Conservation (phyloP, 1,140 invertebrate species). For the Teleopsis dalmanni region DNA sequence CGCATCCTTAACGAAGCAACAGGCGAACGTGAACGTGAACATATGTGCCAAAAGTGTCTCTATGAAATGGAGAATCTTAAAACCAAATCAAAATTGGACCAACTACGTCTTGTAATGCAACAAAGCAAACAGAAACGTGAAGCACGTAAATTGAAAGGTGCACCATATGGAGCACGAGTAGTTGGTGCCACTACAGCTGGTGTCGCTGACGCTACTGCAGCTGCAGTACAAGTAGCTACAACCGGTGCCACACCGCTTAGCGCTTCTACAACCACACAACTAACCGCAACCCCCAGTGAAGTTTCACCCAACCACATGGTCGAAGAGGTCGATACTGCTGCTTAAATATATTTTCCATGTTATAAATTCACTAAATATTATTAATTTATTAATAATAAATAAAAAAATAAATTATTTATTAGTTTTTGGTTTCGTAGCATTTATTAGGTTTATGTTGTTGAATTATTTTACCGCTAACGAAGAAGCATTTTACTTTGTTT, state of each 20-base stretch:
- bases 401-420: neutral
- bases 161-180: conserved; percentile 57
- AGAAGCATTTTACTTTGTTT: too few species aligned
- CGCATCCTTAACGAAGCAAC: conserved; percentile 18
- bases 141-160: conserved; percentile 64
- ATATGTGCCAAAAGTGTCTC: conserved; percentile 44
- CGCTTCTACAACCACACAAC: conserved; percentile 4
- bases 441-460: neutral
- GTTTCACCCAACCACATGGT: conserved; percentile 42
- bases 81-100: conserved; percentile 77
- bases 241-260: neutral
- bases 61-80: conserved; percentile 64
- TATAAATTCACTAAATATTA: too few species aligned
- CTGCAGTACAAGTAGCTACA: neutral
- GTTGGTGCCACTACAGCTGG: conserved; percentile 4
- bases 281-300: conserved; percentile 25
- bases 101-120: conserved; percentile 78
- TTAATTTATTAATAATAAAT: neutral
- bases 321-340: conserved; percentile 41
- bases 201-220: neutral
- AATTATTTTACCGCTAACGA: too few species aligned
- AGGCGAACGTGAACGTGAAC: conserved; percentile 20
- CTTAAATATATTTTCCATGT: conserved; percentile 27
- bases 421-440: neutral
- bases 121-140: conserved; percentile 73